Conservation (phyloP, 2,113 vertebrate species). For the Prunella fulvescens region DNA sequence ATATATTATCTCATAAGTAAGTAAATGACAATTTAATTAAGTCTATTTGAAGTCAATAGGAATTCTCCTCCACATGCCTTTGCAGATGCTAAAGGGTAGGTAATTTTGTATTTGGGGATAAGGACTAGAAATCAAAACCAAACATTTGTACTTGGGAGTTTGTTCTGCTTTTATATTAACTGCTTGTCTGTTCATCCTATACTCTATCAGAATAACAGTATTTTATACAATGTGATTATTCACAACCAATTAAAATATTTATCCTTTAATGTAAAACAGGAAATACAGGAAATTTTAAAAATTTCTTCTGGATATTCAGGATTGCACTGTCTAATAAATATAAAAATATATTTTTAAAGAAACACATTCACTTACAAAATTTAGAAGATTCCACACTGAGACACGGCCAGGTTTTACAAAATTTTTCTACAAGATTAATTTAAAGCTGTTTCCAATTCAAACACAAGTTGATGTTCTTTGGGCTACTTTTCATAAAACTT, state of each 20-base stretch:
- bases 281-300: not conserved
- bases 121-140: not conserved
- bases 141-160: not conserved
- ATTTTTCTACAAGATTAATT: not conserved
- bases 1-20: not conserved
- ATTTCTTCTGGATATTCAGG: not conserved
- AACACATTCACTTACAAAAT: not conserved
- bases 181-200: not conserved
- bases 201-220: not conserved
- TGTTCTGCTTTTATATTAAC: not conserved
- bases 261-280: not conserved
- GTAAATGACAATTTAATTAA: not conserved
- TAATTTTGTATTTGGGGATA: not conserved
- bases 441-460: not conserved
- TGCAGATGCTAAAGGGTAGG: not conserved
- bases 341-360: not conserved
- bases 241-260: not conserved
- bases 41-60: not conserved
- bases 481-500: not conserved
- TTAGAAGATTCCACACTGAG: not conserved
- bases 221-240: not conserved
- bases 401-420: not conserved
- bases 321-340: not conserved
- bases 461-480: not conserved
- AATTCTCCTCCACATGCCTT: not conserved